phyloP scores from a whole-genome alignment of 2,888 invertebrate species.

The Willowsia nigromaculata region DNA sequence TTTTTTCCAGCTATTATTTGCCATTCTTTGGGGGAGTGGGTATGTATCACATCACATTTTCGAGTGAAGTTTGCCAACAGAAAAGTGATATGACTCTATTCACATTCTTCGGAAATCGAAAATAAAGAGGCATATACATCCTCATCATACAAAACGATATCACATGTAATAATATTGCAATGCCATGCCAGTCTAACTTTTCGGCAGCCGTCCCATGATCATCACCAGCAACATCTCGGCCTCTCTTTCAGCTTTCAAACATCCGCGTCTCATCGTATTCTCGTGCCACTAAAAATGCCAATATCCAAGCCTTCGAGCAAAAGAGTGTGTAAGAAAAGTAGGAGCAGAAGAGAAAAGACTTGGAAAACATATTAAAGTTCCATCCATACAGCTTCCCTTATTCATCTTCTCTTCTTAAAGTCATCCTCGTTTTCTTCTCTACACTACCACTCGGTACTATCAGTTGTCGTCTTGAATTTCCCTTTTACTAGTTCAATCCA shows the following conservation, averaged over 20 bases:
- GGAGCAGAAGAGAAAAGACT: neutral
- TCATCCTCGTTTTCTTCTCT: neutral
- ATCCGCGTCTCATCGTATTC: neutral
- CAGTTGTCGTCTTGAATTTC: slow-evolving; percentile 42
- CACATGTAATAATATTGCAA: slow-evolving; percentile 31
- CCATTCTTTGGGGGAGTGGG: neutral
- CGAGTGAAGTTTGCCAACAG: neutral
- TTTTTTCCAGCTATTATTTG: neutral
- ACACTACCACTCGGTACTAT: neutral
- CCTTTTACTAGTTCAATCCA: slow-evolving; percentile 39
- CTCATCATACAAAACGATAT: slow-evolving; percentile 1
- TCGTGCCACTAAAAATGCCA: slow-evolving; percentile 18
- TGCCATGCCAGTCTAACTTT: slow-evolving; percentile 37
- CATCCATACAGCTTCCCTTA: neutral
- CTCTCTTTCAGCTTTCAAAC: neutral
- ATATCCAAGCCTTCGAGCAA: slow-evolving; percentile 17
- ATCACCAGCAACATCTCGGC: neutral
- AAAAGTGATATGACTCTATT: neutral
- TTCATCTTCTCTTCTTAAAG: neutral
- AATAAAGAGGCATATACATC: slow-evolving; percentile 1
- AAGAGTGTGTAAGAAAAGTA: neutral
- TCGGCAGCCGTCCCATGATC: neutral
- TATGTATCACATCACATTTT: neutral
- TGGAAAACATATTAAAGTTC: neutral
- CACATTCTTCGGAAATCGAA: neutral